A percentile compares a stretch with the other conserved stretches of the same genome.
These are phyloP conservation scores for Ctenopoma kingsleyae DNA, from an alignment of 2,797 vertebrate species.

Conservation along the genomic window DNA sequence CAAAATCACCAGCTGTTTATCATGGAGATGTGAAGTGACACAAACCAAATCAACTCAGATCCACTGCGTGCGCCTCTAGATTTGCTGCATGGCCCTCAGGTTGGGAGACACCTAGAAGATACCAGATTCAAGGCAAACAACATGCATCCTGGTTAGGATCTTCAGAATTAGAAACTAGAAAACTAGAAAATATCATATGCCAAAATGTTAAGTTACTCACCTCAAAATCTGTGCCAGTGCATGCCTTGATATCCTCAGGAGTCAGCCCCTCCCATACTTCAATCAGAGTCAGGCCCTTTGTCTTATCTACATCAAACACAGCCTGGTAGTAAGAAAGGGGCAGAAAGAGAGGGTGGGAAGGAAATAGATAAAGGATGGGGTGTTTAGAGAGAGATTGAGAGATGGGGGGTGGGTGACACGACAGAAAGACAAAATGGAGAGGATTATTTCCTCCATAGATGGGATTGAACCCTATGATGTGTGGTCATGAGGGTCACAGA, in stretches of 20 bases:
- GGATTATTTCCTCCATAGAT: constrained; percentile 23
- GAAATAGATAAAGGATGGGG: constrained; percentile 1
- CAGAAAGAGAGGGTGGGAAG: constrained; percentile 10
- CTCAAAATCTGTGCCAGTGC: constrained; percentile 91
- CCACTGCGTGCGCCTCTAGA: constrained; percentile 66
- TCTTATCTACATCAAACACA: constrained; percentile 95
- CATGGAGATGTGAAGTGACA: constrained; percentile 10
- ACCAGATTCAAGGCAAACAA: constrained; percentile 38
- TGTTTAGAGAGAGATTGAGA: constrained; percentile 3
- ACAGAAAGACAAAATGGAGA: constrained; percentile 23
- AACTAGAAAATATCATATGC: not conserved
- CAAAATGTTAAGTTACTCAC: constrained; percentile 81
- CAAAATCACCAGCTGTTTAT: constrained; percentile 3
- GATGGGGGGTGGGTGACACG: not conserved
- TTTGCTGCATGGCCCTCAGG: constrained; percentile 91
- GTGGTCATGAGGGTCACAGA: constrained; percentile 27
- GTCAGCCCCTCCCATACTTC: constrained; percentile 94
- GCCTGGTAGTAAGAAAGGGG: constrained; percentile 81
- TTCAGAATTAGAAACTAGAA: constrained; percentile 10
- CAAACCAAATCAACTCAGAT: constrained; percentile 32
- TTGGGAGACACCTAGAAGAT: constrained; percentile 90
- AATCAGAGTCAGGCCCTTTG: constrained; percentile 92
- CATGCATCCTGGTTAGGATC: not conserved
- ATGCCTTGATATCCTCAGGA: constrained; percentile 93
- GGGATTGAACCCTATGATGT: constrained; percentile 28